Base-by-base conservation (phyloP, 1,140 invertebrate species). In the Brachionus manjavacas region DNA sequence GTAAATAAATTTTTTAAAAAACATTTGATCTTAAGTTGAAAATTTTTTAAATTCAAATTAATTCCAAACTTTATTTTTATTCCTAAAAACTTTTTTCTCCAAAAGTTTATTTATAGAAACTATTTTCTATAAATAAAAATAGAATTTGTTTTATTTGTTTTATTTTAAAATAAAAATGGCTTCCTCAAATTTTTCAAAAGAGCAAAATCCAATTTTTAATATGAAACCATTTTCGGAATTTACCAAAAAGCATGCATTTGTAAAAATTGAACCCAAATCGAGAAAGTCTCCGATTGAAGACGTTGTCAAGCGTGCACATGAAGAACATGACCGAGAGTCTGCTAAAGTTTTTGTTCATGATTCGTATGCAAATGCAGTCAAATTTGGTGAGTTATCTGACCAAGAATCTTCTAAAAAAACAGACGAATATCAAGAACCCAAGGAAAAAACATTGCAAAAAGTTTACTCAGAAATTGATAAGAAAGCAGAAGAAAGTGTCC, bases 191-290 rank as follows among this genome's bases (percentile, higher is more conserved):
- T 14, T 74, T 74, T 43, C 20, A 14, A 49, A 49, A 25, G 43
- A 76, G 31, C 8, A 46, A 76, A 46, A 76, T 46, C 72, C 41
- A 14, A 46, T 76, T 14, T 49, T 76, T 25, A 76, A 76, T 1
- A 76, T 76, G 16, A 76, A 76, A 49, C 72, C 72, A 49, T 46
- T 76, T 49, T 46, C 72, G 4, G 72, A 76, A 49, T 49, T 49
- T 8, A 39, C 35, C 16, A 72, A 72, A 20, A 72, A 72, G 16
- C 68, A 39, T 20, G 35, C 31, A 2, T 72, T 72, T 39, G 16
- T 72, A 8, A 72, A 72, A 72, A 41, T 72, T 9, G 31, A 72
- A 72, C 35, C 28, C 0, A 35, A 72, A 16, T 41, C 16, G 12
- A 41, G 31, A 35, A 35, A 16, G 23, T 72, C 66, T 68, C 66